These are phyloP conservation scores for Invenusta paracnida DNA, from an alignment of 2,888 invertebrate species.

Conservation along the genomic window DNA sequence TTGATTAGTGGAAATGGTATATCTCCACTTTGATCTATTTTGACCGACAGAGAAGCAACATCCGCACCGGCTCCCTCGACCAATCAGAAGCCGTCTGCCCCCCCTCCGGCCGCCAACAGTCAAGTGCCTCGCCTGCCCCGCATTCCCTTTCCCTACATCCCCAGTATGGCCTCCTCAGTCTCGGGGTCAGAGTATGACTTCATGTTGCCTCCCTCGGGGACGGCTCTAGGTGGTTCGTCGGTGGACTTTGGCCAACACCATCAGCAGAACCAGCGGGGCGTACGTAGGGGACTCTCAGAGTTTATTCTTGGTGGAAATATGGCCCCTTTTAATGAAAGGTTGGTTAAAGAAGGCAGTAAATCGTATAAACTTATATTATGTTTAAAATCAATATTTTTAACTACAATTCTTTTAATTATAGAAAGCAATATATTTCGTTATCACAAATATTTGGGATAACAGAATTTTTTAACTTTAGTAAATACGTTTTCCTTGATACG, in stretches of 20 bases:
- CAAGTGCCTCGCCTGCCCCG: not conserved
- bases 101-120: not conserved
- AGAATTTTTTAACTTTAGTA: too few relatives aligned
- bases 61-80: not conserved
- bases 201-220: not conserved
- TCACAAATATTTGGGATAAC: too few relatives aligned
- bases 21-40: too few relatives aligned
- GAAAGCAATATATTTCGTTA: too few relatives aligned
- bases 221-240: not conserved
- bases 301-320: not conserved
- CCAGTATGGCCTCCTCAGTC: not conserved
- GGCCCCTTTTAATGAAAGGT: not conserved
- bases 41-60: not conserved
- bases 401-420: too few relatives aligned
- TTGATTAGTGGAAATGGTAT: too few relatives aligned
- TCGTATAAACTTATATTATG: too few relatives aligned
- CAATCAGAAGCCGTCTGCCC: not conserved
- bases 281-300: not conserved
- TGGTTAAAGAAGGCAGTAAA: too few relatives aligned
- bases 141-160: not conserved
- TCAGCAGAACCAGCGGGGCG: not conserved
- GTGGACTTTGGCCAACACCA: too few relatives aligned
- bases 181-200: not conserved
- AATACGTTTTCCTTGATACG: too few relatives aligned
- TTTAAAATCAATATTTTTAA: too few relatives aligned